A percentile compares a stretch with the other conserved stretches of the same genome.
Evolutionary conservation across 2,113 vertebrate genomes (phyloP).

Genomic region (Etia nguti): DNA sequence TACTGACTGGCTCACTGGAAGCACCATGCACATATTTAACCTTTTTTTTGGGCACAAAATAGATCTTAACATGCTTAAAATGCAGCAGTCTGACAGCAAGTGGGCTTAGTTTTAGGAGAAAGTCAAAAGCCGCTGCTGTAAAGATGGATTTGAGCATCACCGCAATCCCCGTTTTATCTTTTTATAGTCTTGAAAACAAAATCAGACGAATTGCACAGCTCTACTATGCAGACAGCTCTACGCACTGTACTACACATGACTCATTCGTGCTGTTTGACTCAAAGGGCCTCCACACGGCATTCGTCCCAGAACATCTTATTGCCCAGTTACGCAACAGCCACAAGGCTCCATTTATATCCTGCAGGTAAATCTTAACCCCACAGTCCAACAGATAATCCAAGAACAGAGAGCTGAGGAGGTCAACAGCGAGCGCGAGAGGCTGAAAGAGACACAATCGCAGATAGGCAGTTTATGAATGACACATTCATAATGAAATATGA

Average conservation of each 20-base stretch:
- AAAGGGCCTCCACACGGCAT: background rate
- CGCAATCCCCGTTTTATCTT: background rate
- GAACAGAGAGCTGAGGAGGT: background rate
- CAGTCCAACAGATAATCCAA: slow-evolving; percentile 54
- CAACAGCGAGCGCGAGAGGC: background rate
- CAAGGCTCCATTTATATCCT: slow-evolving; percentile 64
- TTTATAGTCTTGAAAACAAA: background rate
- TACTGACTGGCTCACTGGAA: background rate
- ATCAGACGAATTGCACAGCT: background rate
- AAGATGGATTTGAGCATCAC: background rate
- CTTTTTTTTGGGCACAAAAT: background rate
- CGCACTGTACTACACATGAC: background rate
- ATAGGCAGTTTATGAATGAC: slow-evolving; percentile 26
- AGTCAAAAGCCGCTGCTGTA: background rate
- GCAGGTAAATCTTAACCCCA: slow-evolving; percentile 49
- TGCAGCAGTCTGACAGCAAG: background rate
- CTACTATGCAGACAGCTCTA: background rate
- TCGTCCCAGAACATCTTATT: slow-evolving; percentile 54
- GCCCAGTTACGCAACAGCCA: slow-evolving; percentile 48
- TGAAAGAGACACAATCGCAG: background rate
- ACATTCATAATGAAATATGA: slow-evolving; percentile 41
- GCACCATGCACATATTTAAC: background rate
- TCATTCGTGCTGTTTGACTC: background rate
- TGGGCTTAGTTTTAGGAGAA: background rate
- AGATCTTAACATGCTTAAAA: background rate